These are phyloP conservation scores for Chanos chanos DNA, from an alignment of 2,797 vertebrate species.

Conservation along the genomic window DNA sequence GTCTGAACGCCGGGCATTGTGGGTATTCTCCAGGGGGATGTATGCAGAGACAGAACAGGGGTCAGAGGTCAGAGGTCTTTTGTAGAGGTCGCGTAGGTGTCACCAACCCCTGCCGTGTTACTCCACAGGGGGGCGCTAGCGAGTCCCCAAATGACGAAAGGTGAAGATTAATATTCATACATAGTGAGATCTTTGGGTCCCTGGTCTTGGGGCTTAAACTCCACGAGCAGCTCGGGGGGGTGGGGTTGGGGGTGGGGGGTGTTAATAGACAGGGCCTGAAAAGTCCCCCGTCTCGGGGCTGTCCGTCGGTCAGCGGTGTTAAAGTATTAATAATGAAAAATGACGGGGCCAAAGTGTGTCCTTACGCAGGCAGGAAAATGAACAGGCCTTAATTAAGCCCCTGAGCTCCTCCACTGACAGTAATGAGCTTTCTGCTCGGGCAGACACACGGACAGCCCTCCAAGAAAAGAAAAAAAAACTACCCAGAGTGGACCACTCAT, in stretches of 20 bases:
- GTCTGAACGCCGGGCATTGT: neutral
- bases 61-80: slow-evolving; percentile 18
- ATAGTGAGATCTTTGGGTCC: neutral
- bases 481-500: too few species aligned
- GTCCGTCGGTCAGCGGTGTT: slow-evolving; percentile 45
- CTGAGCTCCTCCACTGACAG: slow-evolving; percentile 45
- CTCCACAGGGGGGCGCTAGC: neutral
- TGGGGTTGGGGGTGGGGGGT: slow-evolving; percentile 31
- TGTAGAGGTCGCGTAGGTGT: neutral
- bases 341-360: slow-evolving; percentile 47
- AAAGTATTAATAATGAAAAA: slow-evolving; percentile 57
- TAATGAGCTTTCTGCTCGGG: slow-evolving; percentile 46
- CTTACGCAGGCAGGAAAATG: slow-evolving; percentile 47
- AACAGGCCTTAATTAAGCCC: slow-evolving; percentile 52
- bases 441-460: slow-evolving; percentile 24
- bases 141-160: slow-evolving; percentile 37
- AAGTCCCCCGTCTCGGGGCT: slow-evolving; percentile 23
- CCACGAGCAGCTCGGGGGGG: too few species aligned
- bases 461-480: too few species aligned
- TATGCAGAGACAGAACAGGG: neutral
- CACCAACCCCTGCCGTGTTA: slow-evolving; percentile 4
- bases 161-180: slow-evolving; percentile 51
- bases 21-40: neutral
- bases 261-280: slow-evolving; percentile 38
- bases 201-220: too few species aligned